Percentiles rank a stretch among this genome's conserved stretches.
Evolutionary conservation across 2,113 vertebrate genomes (phyloP).

Genomic region (Cettia cetti): DNA sequence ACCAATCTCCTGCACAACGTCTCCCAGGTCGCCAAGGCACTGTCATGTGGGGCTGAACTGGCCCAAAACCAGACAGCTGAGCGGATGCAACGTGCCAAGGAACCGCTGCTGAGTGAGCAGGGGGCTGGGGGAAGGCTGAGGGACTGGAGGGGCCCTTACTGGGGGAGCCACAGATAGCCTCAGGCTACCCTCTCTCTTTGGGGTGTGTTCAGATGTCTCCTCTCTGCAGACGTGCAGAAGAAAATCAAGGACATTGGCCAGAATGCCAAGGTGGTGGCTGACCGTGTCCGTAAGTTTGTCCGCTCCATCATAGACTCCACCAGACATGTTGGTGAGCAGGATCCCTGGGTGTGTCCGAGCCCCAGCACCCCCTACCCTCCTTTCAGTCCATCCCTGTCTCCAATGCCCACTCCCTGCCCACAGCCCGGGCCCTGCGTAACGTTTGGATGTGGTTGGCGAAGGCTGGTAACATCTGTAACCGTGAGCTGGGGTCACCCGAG

Average conservation of each 20-base stretch:
- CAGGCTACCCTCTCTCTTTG: neutral
- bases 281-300: slow-evolving; percentile 76
- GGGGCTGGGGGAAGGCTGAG: rapidly evolving
- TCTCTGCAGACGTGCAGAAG: slow-evolving; percentile 48
- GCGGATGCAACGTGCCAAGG: slow-evolving; percentile 64
- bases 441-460: slow-evolving; percentile 79
- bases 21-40: slow-evolving; percentile 71
- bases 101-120: slow-evolving; percentile 83
- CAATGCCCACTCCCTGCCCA: rapidly evolving
- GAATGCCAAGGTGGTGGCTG: slow-evolving; percentile 71
- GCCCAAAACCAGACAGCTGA: slow-evolving; percentile 85
- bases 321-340: slow-evolving; percentile 78
- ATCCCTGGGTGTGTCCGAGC: rapidly evolving
- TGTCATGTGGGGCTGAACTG: slow-evolving; percentile 85
- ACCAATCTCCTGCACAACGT: slow-evolving; percentile 82
- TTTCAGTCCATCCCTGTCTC: rapidly evolving
- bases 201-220: no score
- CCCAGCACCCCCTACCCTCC: neutral
- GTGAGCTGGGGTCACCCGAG: slow-evolving; percentile 76
- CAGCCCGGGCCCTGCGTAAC: slow-evolving; percentile 79
- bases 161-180: neutral
- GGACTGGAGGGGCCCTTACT: neutral
- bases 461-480: slow-evolving; percentile 78
- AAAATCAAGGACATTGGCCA: slow-evolving; percentile 79
- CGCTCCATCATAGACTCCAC: slow-evolving; percentile 72